A percentile compares a stretch with the other conserved stretches of the same genome.
Evolutionary conservation across 2,113 vertebrate species (phyloP).

Genomic region (Thomomys bottae): DNA sequence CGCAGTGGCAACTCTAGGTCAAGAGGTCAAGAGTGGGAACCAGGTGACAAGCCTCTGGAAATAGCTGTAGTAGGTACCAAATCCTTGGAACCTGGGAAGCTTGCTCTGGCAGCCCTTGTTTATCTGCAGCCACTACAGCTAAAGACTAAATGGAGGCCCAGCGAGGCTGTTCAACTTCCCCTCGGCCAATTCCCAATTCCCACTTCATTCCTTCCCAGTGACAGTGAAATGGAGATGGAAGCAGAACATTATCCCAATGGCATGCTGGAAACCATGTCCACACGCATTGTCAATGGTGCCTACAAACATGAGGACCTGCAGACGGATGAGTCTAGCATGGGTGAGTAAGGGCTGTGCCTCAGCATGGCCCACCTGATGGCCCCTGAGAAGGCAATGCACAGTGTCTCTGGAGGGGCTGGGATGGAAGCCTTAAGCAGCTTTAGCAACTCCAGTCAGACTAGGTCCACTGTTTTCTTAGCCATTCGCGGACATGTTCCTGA

Average conservation of each 20-base stretch:
- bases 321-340: slow-evolving; percentile 95
- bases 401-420: not conserved
- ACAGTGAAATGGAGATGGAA: slow-evolving; percentile 99
- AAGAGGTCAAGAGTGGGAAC: slow-evolving; percentile 1
- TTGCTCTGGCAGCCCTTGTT: not conserved
- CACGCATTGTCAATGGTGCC: slow-evolving; percentile 96
- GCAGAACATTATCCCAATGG: slow-evolving; percentile 97
- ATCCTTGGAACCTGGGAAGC: not conserved
- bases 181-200: slow-evolving; percentile 50
- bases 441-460: not conserved
- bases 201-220: slow-evolving; percentile 83
- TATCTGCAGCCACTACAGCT: not conserved
- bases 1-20: not conserved
- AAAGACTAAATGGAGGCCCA: not conserved
- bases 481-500: not conserved
- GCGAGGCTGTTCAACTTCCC: not conserved
- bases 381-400: not conserved
- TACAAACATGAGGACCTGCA: slow-evolving; percentile 98
- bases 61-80: not conserved
- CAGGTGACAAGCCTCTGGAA: not conserved
- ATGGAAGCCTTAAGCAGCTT: not conserved
- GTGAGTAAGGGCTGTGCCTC: slow-evolving; percentile 86
- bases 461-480: not conserved
- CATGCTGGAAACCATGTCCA: slow-evolving; percentile 92
- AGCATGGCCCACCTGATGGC: not conserved